Conservation (phyloP, 2,888 invertebrate species). For the Deroplatys truncata region DNA sequence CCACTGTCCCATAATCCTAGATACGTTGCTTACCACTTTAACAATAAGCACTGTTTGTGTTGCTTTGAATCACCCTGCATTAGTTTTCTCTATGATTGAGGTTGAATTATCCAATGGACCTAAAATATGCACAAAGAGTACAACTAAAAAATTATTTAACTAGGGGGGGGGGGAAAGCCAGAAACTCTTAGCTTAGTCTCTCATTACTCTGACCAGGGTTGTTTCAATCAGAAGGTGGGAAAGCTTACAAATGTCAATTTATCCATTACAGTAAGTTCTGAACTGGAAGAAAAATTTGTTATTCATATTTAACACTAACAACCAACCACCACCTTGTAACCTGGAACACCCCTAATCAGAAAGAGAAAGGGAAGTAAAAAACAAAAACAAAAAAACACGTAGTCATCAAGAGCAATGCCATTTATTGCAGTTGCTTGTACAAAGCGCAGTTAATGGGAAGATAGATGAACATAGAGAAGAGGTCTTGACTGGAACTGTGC, state of each 20-base stretch:
- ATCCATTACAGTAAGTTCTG: neutral
- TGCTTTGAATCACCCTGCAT: no score
- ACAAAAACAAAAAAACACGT: neutral
- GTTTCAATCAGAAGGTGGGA: conserved; percentile 23
- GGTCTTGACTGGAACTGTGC: conserved; percentile 12
- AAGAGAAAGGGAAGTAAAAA: conserved; percentile 35
- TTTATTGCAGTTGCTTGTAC: conserved; percentile 28
- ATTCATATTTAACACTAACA: conserved; percentile 25
- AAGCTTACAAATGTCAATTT: neutral
- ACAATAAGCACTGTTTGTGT: no score
- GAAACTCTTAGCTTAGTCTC: neutral
- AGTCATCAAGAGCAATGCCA: conserved; percentile 17
- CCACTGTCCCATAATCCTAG: no score
- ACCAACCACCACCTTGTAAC: conserved; percentile 38
- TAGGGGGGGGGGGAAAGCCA: neutral
- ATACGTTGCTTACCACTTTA: no score
- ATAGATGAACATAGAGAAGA: conserved; percentile 10
- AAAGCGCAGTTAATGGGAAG: conserved; percentile 9
- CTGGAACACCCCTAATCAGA: conserved; percentile 50
- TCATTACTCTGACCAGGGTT: conserved; percentile 21
- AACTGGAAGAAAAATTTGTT: neutral
- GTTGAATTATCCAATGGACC: no score
- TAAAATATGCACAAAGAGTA: neutral
- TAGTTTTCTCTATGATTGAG: no score
- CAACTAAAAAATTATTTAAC: neutral